Evolutionary conservation across 2,888 invertebrate genomes (phyloP).

Genomic region (Ectemnius lituratus): DNA sequence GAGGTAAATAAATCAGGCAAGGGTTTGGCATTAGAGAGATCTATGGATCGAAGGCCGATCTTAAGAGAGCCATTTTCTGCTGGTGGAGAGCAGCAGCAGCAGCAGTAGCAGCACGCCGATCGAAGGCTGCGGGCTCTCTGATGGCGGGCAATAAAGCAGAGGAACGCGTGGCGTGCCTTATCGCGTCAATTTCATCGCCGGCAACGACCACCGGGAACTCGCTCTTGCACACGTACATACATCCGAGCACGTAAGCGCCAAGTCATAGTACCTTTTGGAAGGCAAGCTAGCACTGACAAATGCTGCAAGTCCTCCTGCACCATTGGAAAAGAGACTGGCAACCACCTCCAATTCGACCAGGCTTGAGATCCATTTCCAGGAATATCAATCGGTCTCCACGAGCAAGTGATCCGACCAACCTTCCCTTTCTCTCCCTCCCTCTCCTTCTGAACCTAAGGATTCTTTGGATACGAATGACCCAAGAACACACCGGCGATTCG

Average conservation of each 20-base stretch:
- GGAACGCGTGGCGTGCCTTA: background rate
- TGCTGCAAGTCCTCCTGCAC: background rate
- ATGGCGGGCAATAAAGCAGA: constrained; percentile 1
- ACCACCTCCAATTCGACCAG: background rate
- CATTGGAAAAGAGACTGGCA: background rate
- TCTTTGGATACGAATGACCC: constrained; percentile 5
- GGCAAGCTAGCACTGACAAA: background rate
- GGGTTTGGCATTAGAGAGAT: no score
- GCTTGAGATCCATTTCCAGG: background rate
- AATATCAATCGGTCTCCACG: constrained; percentile 1
- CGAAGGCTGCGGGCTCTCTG: background rate
- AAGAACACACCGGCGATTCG: background rate
- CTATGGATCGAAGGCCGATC: no score
- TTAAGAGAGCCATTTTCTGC: no score
- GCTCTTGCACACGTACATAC: no score
- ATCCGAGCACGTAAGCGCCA: background rate
- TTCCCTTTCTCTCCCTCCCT: background rate
- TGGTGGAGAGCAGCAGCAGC: no score
- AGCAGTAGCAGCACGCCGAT: no score
- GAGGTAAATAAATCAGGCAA: no score
- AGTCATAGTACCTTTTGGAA: background rate
- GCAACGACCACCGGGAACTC: background rate
- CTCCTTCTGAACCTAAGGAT: background rate
- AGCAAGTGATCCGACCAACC: background rate
- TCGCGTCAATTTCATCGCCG: constrained; percentile 6